phyloP scores from a whole-genome alignment of 2,113 vertebrate genomes.

The Phaetusa simplex region DNA sequence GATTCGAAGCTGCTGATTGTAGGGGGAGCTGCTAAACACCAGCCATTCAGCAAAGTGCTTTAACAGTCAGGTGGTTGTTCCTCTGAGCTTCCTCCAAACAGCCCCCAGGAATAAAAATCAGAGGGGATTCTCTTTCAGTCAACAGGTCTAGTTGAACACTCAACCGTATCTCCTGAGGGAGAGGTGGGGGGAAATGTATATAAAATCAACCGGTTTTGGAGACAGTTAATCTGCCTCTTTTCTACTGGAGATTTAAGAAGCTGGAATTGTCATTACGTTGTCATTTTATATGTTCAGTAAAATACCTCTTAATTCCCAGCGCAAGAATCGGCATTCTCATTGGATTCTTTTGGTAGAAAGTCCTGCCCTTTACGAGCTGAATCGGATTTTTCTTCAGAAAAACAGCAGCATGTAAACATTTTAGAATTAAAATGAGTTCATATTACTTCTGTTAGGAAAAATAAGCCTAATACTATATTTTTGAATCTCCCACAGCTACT shows the following conservation, averaged over 20 bases:
- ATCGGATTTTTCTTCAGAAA: not conserved
- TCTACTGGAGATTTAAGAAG: not conserved
- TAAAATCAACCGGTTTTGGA: not conserved
- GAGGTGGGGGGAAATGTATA: not conserved
- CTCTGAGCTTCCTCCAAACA: not conserved
- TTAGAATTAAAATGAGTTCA: not conserved
- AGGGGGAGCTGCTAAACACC: not conserved
- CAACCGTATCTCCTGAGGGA: not conserved
- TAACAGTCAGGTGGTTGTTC: not conserved
- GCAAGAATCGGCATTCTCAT: not conserved
- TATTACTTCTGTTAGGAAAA: not conserved
- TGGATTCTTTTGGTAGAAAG: not conserved
- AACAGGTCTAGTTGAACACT: not conserved
- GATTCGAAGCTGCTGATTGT: not conserved
- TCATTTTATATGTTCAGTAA: conserved; percentile 20
- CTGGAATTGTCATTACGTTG: conserved; percentile 46
- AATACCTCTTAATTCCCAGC: conserved; percentile 2
- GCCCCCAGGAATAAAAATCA: not conserved
- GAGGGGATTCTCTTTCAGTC: not conserved
- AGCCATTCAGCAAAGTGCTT: not conserved
- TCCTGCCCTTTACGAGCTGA: not conserved
- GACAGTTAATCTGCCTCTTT: not conserved
- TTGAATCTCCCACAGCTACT: not conserved
- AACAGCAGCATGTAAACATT: not conserved
- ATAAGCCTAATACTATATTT: not conserved